phyloP scores from a whole-genome alignment of 2,888 invertebrate genomes.

The Pandemis heparana region DNA sequence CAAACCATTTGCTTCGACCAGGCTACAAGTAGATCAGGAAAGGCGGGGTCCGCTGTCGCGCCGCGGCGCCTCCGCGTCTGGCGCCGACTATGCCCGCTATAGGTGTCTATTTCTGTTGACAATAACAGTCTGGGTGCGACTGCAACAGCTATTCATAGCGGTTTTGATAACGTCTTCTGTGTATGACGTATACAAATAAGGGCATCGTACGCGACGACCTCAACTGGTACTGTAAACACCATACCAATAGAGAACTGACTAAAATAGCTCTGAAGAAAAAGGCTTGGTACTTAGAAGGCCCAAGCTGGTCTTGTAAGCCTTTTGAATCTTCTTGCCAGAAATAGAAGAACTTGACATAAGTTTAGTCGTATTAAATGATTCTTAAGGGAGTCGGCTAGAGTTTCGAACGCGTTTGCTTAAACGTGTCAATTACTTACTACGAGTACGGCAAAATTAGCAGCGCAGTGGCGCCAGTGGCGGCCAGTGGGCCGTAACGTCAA shows the following conservation, averaged over 20 bases:
- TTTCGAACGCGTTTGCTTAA: no score
- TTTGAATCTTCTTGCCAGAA: not conserved
- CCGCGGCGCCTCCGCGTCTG: constrained; percentile 71
- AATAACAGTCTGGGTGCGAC: constrained; percentile 47
- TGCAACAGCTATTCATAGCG: constrained; percentile 19
- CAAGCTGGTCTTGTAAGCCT: not conserved
- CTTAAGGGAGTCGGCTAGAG: no score
- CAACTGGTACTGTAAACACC: not conserved
- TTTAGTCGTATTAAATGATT: no score
- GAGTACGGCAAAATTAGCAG: no score
- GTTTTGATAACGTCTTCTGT: constrained; percentile 4
- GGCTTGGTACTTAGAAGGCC: not conserved
- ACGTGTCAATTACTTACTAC: no score
- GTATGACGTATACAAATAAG: not conserved
- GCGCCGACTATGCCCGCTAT: constrained; percentile 62
- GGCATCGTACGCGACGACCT: not conserved
- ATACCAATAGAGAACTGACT: not conserved
- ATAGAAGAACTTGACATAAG: not conserved
- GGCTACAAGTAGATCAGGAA: not conserved
- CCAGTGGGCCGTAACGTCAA: no score
- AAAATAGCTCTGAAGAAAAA: not conserved
- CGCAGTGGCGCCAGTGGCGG: no score
- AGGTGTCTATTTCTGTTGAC: constrained; percentile 59
- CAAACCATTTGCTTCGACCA: not conserved
- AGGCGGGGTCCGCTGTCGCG: constrained; percentile 41